A percentile compares a stretch with the other conserved stretches of the same genome.
These are phyloP conservation scores for Myxocyprinus asiaticus DNA, from an alignment of 2,113 vertebrate genomes.

Conservation along the genomic window DNA sequence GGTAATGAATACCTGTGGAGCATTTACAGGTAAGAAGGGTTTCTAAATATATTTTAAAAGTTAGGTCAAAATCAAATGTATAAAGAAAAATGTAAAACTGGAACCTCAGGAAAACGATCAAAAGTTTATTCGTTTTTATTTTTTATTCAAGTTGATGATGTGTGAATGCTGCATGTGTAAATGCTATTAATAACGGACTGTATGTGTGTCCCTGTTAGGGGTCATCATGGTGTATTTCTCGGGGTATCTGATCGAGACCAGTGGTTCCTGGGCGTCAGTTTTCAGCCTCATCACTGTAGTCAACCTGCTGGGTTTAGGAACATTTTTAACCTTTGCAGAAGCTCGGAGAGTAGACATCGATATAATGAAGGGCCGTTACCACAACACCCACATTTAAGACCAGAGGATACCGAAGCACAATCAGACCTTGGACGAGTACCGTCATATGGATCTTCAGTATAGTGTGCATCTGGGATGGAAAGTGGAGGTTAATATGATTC, in stretches of 20 bases:
- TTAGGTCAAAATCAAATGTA: too few relatives aligned
- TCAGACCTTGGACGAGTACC: constrained; percentile 16
- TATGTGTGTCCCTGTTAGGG: constrained; percentile 68
- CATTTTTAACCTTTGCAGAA: constrained; percentile 86
- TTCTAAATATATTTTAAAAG: background rate
- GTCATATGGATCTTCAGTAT: background rate
- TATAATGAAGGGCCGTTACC: constrained; percentile 61
- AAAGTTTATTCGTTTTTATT: too few relatives aligned
- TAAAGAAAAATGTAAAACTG: too few relatives aligned
- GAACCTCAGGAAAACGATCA: too few relatives aligned
- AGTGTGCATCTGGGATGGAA: too few relatives aligned
- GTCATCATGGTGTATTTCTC: constrained; percentile 92
- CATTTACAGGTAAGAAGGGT: constrained; percentile 83
- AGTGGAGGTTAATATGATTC: too few relatives aligned
- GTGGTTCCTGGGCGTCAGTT: constrained; percentile 86
- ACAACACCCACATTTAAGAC: constrained; percentile 70
- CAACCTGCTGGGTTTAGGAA: constrained; percentile 85
- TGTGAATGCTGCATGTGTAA: background rate
- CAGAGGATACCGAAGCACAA: background rate
- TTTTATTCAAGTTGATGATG: too few relatives aligned
- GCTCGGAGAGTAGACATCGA: constrained; percentile 88
- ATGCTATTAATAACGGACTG: too few relatives aligned
- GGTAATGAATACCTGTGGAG: constrained; percentile 92
- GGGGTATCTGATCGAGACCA: constrained; percentile 90
- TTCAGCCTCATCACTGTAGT: constrained; percentile 87